Base-by-base conservation (phyloP, 2,113 vertebrate genomes). In the Perca fluviatilis region DNA sequence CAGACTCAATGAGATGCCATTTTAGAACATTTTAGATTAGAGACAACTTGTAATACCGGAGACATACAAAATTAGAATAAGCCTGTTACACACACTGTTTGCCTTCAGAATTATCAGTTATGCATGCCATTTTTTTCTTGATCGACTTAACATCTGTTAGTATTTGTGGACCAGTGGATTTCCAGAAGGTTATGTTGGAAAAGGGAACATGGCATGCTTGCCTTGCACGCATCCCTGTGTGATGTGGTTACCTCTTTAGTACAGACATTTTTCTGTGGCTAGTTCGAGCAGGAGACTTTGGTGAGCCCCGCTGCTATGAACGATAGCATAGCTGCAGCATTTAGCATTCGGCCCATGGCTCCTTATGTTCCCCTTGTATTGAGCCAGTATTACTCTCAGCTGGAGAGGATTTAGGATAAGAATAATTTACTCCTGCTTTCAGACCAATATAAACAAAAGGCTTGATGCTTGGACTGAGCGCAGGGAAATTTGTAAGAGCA, bases 341-440 rank as follows among this genome's bases (percentile, higher is more conserved):
- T 92, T 80, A 85, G 80, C 81, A 88, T 91, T 89, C 82, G 46
- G 66, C 89, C 82, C 79, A 40, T 87, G 83, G 85, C 89, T 92
- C 74, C 85, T 82, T 74, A 75, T 85, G 87, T 74, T 86, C 60
- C 72, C 66, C 66, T 80, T 72, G 76, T 73, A 62, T 79, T 76
- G 80, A 87, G 72, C 89, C 85, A 84, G 86, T 88, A 94, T 90
- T 89, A 86, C 89, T 89, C 93, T 91, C 94, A 91, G 92, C 87
- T 94, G 92, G 92, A 94, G 83, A 87, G 91, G 88, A 89, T 93
- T 94, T 89, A 86, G 86, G 83, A 92, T 91, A 86, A 93, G 90
- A 94, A 93, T 94, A 87, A 95, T 95, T 93, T 88, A 93, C 91
- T 93, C 86, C 83, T 90, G 77, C 84, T 92, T 91, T 85, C 84